Percentiles rank a stretch among this genome's conserved stretches.
Conservation (phyloP, 2,888 invertebrate genomes). For the Aethes cnicana region DNA sequence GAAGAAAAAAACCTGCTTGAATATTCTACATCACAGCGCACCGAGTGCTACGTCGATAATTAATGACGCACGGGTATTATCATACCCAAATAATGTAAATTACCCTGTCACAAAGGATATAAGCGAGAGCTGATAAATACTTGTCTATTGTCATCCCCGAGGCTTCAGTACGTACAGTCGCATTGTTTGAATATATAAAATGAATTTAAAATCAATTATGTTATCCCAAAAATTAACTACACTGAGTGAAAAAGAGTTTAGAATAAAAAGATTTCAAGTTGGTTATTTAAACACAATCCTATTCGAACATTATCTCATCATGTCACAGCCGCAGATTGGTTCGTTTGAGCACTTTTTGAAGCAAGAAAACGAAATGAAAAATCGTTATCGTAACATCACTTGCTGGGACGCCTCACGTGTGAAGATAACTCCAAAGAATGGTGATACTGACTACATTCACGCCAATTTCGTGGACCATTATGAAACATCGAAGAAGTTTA, state of each 20-base stretch:
- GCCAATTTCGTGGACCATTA: conserved; percentile 1
- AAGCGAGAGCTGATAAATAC: not conserved
- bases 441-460: conserved; percentile 3
- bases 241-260: not conserved
- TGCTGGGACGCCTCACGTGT: not conserved
- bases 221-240: not conserved
- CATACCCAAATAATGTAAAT: too few species aligned
- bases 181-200: not conserved
- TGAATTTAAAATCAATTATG: too few species aligned
- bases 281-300: not conserved
- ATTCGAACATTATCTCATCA: not conserved
- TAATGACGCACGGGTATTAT: too few species aligned
- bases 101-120: too few species aligned
- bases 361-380: not conserved
- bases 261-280: not conserved
- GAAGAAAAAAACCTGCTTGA: not conserved
- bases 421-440: not conserved
- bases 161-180: not conserved
- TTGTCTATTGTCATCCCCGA: not conserved
- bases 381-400: not conserved
- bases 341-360: not conserved
- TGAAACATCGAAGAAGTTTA: conserved; percentile 2
- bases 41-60: too few species aligned
- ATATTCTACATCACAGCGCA: too few species aligned
- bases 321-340: not conserved